Evolutionary conservation across 2,113 vertebrate genomes (phyloP).

Genomic region (Spea multiplicata): DNA sequence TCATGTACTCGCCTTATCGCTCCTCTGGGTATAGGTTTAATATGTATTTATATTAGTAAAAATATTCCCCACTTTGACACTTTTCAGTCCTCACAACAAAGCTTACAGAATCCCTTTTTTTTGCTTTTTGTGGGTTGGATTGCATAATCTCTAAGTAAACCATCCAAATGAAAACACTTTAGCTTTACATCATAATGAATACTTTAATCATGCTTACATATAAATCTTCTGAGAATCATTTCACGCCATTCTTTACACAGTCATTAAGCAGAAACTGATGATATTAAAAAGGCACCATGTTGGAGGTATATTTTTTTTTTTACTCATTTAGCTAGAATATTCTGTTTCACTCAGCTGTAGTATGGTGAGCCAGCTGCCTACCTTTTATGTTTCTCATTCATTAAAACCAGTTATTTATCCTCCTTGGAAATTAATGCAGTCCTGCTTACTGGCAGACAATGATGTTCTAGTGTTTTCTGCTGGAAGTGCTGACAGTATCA

Average conservation of each 20-base stretch:
- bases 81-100: no score
- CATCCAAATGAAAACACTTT: no score
- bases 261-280: conserved; percentile 7
- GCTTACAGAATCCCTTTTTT: no score
- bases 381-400: conserved; percentile 69
- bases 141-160: no score
- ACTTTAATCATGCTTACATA: neutral
- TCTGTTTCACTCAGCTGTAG: conserved; percentile 52
- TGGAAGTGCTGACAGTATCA: conserved; percentile 68
- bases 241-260: neutral
- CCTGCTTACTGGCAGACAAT: conserved; percentile 64
- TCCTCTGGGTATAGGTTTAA: no score
- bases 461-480: conserved; percentile 54
- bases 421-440: conserved; percentile 68
- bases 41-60: no score
- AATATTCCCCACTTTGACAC: no score
- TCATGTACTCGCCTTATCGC: no score
- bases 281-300: conserved; percentile 16
- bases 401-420: conserved; percentile 68
- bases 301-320: conserved; percentile 36
- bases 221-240: neutral
- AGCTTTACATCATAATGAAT: no score
- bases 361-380: conserved; percentile 65
- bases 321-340: conserved; percentile 48
- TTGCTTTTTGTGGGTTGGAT: no score